Evolutionary conservation across 2,797 vertebrate genomes (phyloP), one percentile per base, ranked within the genome.

Genomic region (Molossus alvarezi): DNA sequence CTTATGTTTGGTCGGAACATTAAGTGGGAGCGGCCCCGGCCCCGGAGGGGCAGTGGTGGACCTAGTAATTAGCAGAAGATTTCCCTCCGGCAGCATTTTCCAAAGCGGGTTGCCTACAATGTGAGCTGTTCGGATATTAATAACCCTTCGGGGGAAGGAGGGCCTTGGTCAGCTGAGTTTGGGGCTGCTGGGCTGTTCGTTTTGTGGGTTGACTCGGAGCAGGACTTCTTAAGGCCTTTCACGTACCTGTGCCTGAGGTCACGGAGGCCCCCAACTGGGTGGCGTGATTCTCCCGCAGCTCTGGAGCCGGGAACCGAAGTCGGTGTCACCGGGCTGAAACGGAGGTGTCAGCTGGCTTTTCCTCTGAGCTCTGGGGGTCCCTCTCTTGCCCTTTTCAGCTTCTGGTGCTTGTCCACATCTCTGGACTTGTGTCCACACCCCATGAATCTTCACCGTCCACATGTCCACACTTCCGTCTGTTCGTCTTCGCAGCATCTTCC

Each of bases 11-110:
- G 79, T 80, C 64, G 85, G 82, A 90, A 86, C 86, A 92, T 91
- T 95, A 89, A 76, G 23, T 37, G 48, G 37, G 29, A 84, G 51
- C 33, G 62, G 57, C 48, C 75, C 73, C 88, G 85, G 86, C 69
- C 84, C 77, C 64, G 86, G 60, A 88, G 14, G 57, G 48, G 75
- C 67, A 57, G 33, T 21, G 21, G 77, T 85, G 55, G 85, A 71
- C 88, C 65, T 88, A 17, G 75, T 94, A 95, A 96, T 97, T 94
- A 95, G 65, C 45, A 86, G 17, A 94, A 95, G 91, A 95, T 97
- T 96, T 97, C 94, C 92, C 95, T 69, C 48, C 29, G 95, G 97
- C n/a, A 48, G 25, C 83, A 29, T 97, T 96, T 96, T 92, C 88
- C 82, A 81, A 96, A 97, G 79, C 73, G 76, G 79, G 71, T 55